Evolutionary conservation across 2,797 vertebrate species (phyloP).

Genomic region (Sorex maritimensis): DNA sequence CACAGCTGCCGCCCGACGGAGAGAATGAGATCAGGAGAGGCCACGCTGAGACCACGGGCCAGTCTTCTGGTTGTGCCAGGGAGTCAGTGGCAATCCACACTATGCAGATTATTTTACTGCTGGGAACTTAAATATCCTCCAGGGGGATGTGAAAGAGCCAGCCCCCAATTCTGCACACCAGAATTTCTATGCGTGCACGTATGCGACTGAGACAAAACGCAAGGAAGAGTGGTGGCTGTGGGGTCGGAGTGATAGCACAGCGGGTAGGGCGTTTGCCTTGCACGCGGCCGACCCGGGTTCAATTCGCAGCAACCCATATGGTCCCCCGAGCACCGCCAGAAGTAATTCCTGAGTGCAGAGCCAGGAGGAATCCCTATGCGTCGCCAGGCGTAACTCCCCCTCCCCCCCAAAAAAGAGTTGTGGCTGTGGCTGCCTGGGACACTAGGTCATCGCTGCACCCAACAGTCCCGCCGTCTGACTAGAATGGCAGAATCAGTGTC

Average conservation of each 20-base stretch:
- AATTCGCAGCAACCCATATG: too few species aligned
- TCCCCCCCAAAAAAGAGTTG: too few species aligned
- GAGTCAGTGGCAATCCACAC: neutral
- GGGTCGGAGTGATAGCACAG: too few species aligned
- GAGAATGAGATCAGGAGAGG: slow-evolving; percentile 44
- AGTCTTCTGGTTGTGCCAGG: neutral
- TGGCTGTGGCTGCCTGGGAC: slow-evolving; percentile 50
- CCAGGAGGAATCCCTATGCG: too few species aligned
- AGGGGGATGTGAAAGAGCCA: slow-evolving; percentile 18
- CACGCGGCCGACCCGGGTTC: too few species aligned
- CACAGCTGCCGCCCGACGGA: slow-evolving; percentile 49
- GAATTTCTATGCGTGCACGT: neutral
- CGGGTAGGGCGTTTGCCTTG: too few species aligned
- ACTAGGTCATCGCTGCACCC: slow-evolving; percentile 37
- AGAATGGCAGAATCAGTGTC: slow-evolving; percentile 67
- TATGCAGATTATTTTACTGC: neutral
- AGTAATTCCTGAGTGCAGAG: too few species aligned
- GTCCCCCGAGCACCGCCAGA: too few species aligned
- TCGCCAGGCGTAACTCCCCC: too few species aligned
- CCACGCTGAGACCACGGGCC: neutral
- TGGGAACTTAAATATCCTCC: neutral
- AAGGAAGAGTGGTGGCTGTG: neutral
- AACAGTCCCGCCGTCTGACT: neutral
- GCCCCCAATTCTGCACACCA: slow-evolving; percentile 20
- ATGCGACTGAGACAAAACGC: slow-evolving; percentile 15